Percentiles rank a stretch among this genome's conserved stretches.
Evolutionary conservation across 2,113 vertebrate genomes (phyloP).

Genomic region (Lota lota): DNA sequence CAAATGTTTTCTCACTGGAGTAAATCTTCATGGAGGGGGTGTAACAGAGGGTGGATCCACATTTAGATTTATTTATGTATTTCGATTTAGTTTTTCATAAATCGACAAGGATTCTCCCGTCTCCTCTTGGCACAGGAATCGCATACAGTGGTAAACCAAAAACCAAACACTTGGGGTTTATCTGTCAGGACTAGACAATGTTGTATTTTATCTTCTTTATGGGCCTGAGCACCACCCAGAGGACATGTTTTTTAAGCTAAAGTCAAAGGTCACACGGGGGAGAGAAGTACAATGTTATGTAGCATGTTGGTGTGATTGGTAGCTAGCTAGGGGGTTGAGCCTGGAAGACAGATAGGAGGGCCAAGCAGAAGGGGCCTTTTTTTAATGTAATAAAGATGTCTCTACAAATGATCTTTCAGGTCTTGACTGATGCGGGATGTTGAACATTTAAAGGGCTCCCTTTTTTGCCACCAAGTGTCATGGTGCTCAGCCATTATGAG

Average conservation of each 20-base stretch:
- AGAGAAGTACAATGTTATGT: not conserved
- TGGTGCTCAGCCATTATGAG: too few relatives aligned
- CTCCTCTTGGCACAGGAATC: not conserved
- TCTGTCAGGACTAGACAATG: slow-evolving; percentile 46
- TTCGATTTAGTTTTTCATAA: not conserved
- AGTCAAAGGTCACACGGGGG: slow-evolving; percentile 1
- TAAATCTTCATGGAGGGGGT: not conserved
- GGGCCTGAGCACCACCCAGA: not conserved
- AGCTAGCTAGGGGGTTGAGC: slow-evolving; percentile 5
- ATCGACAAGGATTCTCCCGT: not conserved
- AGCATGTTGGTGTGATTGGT: slow-evolving; percentile 3
- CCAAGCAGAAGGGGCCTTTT: slow-evolving; percentile 9
- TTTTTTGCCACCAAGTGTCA: not conserved
- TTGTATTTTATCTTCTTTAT: slow-evolving; percentile 45
- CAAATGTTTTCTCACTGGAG: not conserved
- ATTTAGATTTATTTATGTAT: not conserved
- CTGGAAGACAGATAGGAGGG: slow-evolving; percentile 42
- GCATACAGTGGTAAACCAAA: not conserved
- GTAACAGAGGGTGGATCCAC: not conserved
- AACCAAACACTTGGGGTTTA: not conserved
- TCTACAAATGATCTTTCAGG: too few relatives aligned
- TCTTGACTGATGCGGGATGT: too few relatives aligned
- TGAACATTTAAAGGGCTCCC: slow-evolving; percentile 2
- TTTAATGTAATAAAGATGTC: slow-evolving; percentile 10
- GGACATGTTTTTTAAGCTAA: not conserved